Evolutionary conservation across 2,113 vertebrate genomes (phyloP).

Genomic region (Misgurnus mizolepis): DNA sequence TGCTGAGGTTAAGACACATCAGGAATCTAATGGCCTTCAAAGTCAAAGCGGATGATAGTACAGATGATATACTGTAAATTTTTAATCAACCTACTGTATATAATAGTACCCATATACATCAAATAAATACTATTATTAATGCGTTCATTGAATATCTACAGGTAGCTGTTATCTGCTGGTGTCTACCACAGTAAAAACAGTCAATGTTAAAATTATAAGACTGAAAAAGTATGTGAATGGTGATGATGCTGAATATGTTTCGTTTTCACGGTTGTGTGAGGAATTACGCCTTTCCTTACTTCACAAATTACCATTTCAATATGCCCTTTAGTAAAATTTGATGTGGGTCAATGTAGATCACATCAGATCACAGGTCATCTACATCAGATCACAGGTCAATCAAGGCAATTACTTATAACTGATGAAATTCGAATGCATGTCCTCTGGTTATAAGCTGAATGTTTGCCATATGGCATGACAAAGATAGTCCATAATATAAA

Average conservation of each 20-base stretch:
- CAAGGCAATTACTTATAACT: neutral
- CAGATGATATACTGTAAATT: neutral
- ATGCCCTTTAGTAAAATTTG: neutral
- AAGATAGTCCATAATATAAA: neutral
- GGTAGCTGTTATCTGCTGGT: neutral
- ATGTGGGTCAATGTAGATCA: neutral
- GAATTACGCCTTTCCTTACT: neutral
- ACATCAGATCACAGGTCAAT: neutral
- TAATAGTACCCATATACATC: too few species aligned
- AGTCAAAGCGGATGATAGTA: neutral
- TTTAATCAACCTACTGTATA: neutral
- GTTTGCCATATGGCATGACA: neutral
- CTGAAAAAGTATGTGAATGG: neutral
- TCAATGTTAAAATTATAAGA: neutral
- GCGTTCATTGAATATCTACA: neutral
- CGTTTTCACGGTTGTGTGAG: too few species aligned
- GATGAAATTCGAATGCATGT: neutral
- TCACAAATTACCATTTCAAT: neutral
- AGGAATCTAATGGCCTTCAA: conserved; percentile 4
- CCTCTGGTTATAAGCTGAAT: neutral
- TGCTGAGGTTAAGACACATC: neutral
- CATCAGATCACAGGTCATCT: neutral
- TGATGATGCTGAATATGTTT: too few species aligned
- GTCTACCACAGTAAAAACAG: too few species aligned
- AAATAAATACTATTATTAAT: neutral